phyloP scores from a whole-genome alignment of 2,113 vertebrate genomes.

The Ammospiza nelsoni region DNA sequence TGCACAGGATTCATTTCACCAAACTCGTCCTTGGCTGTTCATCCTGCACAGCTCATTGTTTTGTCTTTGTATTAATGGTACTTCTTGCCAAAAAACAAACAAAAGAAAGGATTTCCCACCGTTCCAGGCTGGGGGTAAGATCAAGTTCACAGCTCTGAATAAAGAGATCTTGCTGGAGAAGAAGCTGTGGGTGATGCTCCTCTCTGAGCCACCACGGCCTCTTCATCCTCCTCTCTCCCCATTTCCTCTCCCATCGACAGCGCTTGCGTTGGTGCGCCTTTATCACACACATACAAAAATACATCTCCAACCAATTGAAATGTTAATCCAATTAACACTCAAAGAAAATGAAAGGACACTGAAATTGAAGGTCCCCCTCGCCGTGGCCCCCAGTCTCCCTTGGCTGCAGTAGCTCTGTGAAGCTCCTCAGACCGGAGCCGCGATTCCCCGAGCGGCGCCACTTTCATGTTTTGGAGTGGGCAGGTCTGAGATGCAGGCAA shows the following conservation, averaged over 20 bases:
- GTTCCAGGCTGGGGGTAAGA: not conserved
- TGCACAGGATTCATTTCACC: not conserved
- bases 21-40: not conserved
- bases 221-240: not conserved
- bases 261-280: not conserved
- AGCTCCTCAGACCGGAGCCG: not conserved
- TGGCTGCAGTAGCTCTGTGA: not conserved
- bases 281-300: not conserved
- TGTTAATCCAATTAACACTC: constrained; percentile 39
- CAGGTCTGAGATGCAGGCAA: not conserved
- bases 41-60: not conserved
- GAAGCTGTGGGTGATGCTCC: not conserved
- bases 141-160: not conserved
- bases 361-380: not conserved
- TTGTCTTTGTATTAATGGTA: not conserved
- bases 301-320: not conserved
- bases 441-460: not conserved
- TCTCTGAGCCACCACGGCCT: rapidly evolving
- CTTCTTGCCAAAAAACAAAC: not conserved
- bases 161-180: not conserved
- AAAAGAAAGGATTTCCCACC: not conserved
- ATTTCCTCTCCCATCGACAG: not conserved
- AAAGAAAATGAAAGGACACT: not conserved
- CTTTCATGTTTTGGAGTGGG: constrained; percentile 15
- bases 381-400: not conserved